Evolutionary conservation across 2,888 invertebrate genomes (phyloP).

Genomic region (Cheilosia variabilis): DNA sequence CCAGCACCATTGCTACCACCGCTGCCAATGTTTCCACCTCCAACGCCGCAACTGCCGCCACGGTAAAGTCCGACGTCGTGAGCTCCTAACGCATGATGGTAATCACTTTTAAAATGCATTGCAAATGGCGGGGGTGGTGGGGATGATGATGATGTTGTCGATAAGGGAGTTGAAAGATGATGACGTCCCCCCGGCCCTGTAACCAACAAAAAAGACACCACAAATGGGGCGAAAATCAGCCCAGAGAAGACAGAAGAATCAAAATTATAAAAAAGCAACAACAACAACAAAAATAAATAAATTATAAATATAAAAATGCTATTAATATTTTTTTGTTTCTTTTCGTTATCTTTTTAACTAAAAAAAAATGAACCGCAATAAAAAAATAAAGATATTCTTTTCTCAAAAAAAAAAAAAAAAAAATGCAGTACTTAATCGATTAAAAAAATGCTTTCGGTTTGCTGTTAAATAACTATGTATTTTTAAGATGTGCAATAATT

Average conservation of each 20-base stretch:
- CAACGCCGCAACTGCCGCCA: constrained; percentile 75
- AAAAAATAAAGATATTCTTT: constrained; percentile 19
- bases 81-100: constrained; percentile 79
- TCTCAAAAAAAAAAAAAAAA: constrained; percentile 28
- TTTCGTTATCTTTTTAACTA: constrained; percentile 23
- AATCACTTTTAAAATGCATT: constrained; percentile 83
- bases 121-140: constrained; percentile 82
- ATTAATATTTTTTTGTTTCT: constrained; percentile 20
- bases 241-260: constrained; percentile 79
- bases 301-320: constrained; percentile 43
- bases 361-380: constrained; percentile 12
- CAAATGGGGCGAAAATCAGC: constrained; percentile 84
- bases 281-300: constrained; percentile 79
- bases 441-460: constrained; percentile 41
- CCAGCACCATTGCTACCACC: constrained; percentile 73
- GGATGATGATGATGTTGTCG: constrained; percentile 81
- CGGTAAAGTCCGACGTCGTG: constrained; percentile 76
- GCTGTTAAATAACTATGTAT: constrained; percentile 30
- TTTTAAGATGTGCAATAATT: constrained; percentile 59
- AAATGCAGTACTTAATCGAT: constrained; percentile 43
- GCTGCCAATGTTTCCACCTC: constrained; percentile 77
- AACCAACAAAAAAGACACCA: constrained; percentile 84
- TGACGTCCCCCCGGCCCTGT: constrained; percentile 83
- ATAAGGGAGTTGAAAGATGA: constrained; percentile 82
- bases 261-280: constrained; percentile 76